Evolutionary conservation across 2,113 vertebrate genomes (phyloP), one percentile per base, ranked within the genome.

Genomic region (Atractosteus spatula): DNA sequence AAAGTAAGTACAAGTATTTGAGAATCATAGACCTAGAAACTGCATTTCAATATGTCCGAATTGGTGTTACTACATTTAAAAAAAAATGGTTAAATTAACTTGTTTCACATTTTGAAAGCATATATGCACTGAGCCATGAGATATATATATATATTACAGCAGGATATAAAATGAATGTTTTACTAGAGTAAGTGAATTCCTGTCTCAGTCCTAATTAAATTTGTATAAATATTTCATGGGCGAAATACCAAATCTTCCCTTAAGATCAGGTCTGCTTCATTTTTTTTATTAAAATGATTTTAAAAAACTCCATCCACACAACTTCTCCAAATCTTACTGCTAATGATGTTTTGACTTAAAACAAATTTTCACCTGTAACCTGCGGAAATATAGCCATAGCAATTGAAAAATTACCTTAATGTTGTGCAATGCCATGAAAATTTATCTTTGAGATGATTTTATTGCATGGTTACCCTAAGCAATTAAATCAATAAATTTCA

Each of bases 401-500:
- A 89, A 88, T 92, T 94, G 93, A 95, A 96, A 94, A 94, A 95
- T 95, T 90, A 91, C 91, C 90, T 89, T 83, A 79, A 74, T 90
- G 88, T 88, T 85, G 88, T 87, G 88, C 82, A 83, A 86, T 91
- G 91, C 91, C 91, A 93, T 91, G 90, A 91, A 94, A 94, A 94
- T 96, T 92, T 95, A 95, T 96, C 94, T 94, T 93, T 87, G 91
- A 92, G 90, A 92, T 94, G 91, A 94, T 94, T 94, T 95, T 94
- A 95, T 95, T 95, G 94, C 93, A 94, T 94, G 93, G 93, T 95
- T 95, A 96, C 93, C 93, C 91, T 89, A 92, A 92, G 92, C 94
- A 95, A 95, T 96, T 95, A 96, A 95, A 94, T 94, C 93, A 94
- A 96, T 95, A 96, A 94, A 95, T 96, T 93, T 94, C 91, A 91